Base-by-base conservation (phyloP, 64 coral and sea anemone genomes). In the Exaiptasia diaphana region DNA sequence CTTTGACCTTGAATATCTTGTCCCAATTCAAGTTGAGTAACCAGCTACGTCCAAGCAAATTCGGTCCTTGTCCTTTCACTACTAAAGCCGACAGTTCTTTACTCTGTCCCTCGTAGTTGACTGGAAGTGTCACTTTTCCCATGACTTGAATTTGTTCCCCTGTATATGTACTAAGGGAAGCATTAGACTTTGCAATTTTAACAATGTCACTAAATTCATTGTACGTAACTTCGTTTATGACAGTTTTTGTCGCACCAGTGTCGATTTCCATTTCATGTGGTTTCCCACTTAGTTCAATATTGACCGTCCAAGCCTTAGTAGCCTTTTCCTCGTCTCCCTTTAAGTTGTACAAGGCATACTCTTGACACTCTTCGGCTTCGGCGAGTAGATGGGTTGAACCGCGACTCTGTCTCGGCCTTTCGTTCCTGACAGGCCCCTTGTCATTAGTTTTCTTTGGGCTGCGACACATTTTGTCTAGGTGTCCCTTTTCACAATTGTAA, bases 261-360 rank as follows among this genome's bases (percentile, higher is more conserved):
- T 90, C 79, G 11, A 90, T 22, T 68, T 90, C 87, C 79, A 90
- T 87, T 52, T 41, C 78, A 48, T 69, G 58, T 49, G 43, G 44
- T 67, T 8, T 12, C 15, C 71, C 67, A 61, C 75, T 30, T 13
- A 88, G 61, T 63, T 79, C 74, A 1, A 80, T 21, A 11, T 88
- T 49, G 38, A 81, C 50, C 68, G 48, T 77, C 23, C 68, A 68
- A 11, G 50, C 46, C 10, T 53, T 77, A 53, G 40, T 23, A 8
- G 57, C 28, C n/a, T n/a, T n/a, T 46, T 46, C 43, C 6, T 46
- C 15, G 5, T 46, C 15, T 8, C 6, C 43, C 43, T 46, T 6
- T 46, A 46, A 7, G 15, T 46, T 46, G 15, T 8, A 46, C 43
- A 46, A 54, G 24, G 5, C 24, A 12, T 54, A 4, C 15, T 7